Percentiles rank a stretch among this genome's conserved stretches.
Evolutionary conservation across 2,888 invertebrate genomes (phyloP).

Genomic region (Orthosia incerta): DNA sequence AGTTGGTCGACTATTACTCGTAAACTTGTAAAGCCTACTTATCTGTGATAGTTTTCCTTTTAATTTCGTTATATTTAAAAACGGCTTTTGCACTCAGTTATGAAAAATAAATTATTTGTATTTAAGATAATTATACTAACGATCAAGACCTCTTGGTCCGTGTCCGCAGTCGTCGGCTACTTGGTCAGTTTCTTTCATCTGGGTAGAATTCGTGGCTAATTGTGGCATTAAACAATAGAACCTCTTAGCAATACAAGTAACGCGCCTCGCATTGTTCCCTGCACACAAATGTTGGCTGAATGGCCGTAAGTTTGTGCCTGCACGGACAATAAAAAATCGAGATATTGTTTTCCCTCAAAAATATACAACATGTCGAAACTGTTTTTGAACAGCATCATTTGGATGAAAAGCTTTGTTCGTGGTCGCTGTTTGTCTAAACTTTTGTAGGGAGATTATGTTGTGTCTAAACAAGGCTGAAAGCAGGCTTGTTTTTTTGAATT

Average conservation of each 20-base stretch:
- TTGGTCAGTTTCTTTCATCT: constrained; percentile 90
- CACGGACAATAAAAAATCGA: constrained; percentile 69
- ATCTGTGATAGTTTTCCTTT: too few species aligned
- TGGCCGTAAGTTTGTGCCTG: constrained; percentile 67
- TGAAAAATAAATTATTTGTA: too few species aligned
- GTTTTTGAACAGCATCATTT: constrained; percentile 68
- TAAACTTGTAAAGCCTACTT: too few species aligned
- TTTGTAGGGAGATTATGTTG: constrained; percentile 51
- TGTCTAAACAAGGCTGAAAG: constrained; percentile 32
- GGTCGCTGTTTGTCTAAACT: constrained; percentile 54
- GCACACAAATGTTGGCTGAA: constrained; percentile 71
- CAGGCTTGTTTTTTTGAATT: neutral
- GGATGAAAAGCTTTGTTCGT: constrained; percentile 59
- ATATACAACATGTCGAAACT: constrained; percentile 63
- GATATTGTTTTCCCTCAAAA: constrained; percentile 68
- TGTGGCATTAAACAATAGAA: constrained; percentile 91
- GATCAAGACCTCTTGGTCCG: constrained; percentile 70
- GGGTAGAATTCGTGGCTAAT: constrained; percentile 86
- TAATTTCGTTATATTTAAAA: too few species aligned
- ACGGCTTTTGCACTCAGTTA: too few species aligned
- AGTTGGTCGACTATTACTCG: too few species aligned
- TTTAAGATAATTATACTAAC: constrained; percentile 1
- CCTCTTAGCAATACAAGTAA: constrained; percentile 86
- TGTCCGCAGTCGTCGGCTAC: constrained; percentile 73
- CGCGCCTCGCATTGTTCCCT: constrained; percentile 77